Percentiles rank a stretch among this genome's conserved stretches.
Evolutionary conservation across 2,113 vertebrate species (phyloP).

Genomic region (Ctenodactylus gundi): DNA sequence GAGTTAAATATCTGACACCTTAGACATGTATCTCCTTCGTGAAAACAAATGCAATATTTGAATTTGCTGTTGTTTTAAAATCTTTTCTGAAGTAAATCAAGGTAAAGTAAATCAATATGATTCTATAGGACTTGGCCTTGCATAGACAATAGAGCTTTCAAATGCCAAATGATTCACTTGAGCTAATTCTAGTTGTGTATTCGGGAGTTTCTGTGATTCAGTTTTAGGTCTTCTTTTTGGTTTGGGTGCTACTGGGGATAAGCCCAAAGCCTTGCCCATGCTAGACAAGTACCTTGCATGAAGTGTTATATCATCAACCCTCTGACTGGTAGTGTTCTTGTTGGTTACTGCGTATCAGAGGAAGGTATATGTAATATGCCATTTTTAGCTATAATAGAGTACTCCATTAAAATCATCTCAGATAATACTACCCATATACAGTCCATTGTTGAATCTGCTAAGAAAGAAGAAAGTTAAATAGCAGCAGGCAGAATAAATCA

Average conservation of each 20-base stretch:
- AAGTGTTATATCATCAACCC: background rate
- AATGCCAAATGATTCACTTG: background rate
- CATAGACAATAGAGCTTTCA: background rate
- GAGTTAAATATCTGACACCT: slow-evolving; percentile 50
- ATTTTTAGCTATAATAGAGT: slow-evolving; percentile 9
- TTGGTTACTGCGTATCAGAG: background rate
- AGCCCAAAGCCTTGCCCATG: background rate
- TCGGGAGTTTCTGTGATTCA: background rate
- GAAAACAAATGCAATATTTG: slow-evolving; percentile 1
- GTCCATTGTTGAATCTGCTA: slow-evolving; percentile 4
- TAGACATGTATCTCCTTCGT: slow-evolving; percentile 2
- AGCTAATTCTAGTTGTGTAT: background rate
- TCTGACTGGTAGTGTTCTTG: background rate
- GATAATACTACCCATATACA: background rate
- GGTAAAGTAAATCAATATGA: background rate
- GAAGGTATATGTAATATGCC: background rate
- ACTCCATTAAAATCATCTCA: slow-evolving; percentile 15
- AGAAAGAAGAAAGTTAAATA: slow-evolving; percentile 18
- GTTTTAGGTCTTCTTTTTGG: background rate
- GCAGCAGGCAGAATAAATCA: slow-evolving; percentile 24
- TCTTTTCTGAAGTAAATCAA: slow-evolving; percentile 39
- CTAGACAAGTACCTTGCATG: background rate
- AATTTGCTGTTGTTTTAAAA: slow-evolving; percentile 4
- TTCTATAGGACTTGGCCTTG: background rate
- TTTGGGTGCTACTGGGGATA: background rate